phyloP scores from a whole-genome alignment of 1,140 invertebrate genomes.

The Lordiphosa clarofinis region DNA sequence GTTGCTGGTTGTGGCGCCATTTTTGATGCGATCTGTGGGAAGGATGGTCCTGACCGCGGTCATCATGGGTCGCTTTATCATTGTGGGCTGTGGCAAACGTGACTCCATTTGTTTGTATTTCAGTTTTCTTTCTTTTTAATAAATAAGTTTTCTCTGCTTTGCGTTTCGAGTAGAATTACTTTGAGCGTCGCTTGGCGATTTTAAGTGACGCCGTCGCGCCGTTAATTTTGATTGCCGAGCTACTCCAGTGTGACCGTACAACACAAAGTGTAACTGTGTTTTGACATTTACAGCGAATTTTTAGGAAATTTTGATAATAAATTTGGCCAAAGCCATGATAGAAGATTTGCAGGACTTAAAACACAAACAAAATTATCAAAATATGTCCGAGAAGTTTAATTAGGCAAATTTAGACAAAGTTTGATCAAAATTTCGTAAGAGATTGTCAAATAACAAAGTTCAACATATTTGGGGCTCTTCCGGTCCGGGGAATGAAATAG shows the following conservation, averaged over 20 bases:
- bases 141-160: constrained; percentile 1
- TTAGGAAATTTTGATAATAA: too few species aligned
- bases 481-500: too few species aligned
- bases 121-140: neutral
- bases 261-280: neutral
- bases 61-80: constrained; percentile 42
- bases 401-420: too few species aligned
- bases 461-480: too few species aligned
- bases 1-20: constrained; percentile 16
- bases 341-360: too few species aligned
- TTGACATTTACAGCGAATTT: constrained; percentile 4
- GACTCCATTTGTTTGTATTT: constrained; percentile 55
- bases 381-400: too few species aligned
- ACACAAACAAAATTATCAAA: too few species aligned
- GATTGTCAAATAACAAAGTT: too few species aligned
- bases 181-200: constrained; percentile 4
- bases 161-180: constrained; percentile 7
- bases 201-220: constrained; percentile 47
- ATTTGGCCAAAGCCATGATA: too few species aligned
- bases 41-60: constrained; percentile 43
- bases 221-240: constrained; percentile 60
- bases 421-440: too few species aligned
- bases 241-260: constrained; percentile 13
- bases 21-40: constrained; percentile 63
- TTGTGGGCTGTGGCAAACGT: constrained; percentile 61